These are phyloP conservation scores for Epistrophella euchroma DNA, from an alignment of 2,888 invertebrate genomes.

Conservation along the genomic window DNA sequence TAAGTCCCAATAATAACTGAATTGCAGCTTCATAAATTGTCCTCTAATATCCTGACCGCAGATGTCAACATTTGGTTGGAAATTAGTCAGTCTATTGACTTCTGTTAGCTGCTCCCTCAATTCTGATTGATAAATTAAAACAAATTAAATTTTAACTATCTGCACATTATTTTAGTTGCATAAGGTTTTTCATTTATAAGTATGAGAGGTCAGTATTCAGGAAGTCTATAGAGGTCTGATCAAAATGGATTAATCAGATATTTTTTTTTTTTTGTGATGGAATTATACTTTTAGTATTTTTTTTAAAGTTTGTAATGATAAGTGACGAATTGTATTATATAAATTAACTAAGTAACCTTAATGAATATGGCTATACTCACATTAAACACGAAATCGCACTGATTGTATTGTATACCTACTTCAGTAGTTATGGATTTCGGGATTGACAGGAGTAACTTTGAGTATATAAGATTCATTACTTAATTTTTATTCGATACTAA, in stretches of 20 bases:
- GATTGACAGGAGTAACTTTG: too few relatives aligned
- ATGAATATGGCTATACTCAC: too few relatives aligned
- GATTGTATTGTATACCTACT: too few relatives aligned
- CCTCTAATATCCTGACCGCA: constrained; percentile 55
- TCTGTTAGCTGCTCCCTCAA: neutral
- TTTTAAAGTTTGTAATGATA: too few relatives aligned
- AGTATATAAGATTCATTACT: too few relatives aligned
- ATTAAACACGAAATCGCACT: too few relatives aligned
- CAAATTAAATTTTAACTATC: constrained; percentile 49
- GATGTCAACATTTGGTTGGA: constrained; percentile 74
- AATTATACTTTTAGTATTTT: too few relatives aligned
- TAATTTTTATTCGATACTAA: too few relatives aligned
- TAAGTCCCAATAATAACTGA: constrained; percentile 35
- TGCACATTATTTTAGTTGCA: neutral
- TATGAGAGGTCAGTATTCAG: neutral
- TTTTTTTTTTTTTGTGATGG: too few relatives aligned
- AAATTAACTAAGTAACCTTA: too few relatives aligned
- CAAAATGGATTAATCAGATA: neutral
- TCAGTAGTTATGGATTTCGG: too few relatives aligned
- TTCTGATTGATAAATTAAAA: constrained; percentile 67
- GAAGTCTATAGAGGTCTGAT: neutral
- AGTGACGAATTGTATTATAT: too few relatives aligned
- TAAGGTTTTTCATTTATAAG: neutral
- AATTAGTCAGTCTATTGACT: constrained; percentile 56
- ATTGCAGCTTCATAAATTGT: constrained; percentile 66